Percentiles rank a stretch among this genome's conserved stretches.
phyloP scores from a whole-genome alignment of 2,797 vertebrate genomes.

The Orientallactaga sibirica region DNA sequence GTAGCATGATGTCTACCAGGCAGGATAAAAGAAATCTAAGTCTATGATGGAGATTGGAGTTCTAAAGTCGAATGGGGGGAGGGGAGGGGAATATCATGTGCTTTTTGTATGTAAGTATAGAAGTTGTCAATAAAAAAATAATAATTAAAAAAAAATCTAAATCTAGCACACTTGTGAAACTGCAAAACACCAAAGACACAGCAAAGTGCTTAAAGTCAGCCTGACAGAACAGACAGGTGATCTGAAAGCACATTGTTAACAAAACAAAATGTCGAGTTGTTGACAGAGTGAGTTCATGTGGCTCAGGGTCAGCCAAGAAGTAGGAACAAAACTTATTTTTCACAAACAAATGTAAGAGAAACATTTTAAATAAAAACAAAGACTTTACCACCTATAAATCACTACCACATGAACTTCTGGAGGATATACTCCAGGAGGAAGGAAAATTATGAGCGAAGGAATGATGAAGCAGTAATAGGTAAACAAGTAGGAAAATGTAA shows the following conservation, averaged over 20 bases:
- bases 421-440: not conserved
- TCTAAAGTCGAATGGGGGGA: too few species aligned
- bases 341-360: not conserved
- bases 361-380: conserved; percentile 6
- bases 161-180: not conserved
- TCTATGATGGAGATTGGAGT: not conserved
- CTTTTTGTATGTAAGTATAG: too few species aligned
- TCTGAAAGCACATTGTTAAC: too few species aligned
- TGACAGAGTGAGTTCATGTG: not conserved
- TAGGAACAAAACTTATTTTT: not conserved
- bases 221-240: not conserved
- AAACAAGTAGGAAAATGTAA: not conserved
- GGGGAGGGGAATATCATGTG: too few species aligned
- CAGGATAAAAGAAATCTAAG: not conserved
- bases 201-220: not conserved
- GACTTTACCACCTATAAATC: not conserved
- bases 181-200: not conserved
- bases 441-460: not conserved
- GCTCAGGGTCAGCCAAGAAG: not conserved
- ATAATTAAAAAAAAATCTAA: not conserved
- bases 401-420: not conserved
- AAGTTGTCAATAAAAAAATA: too few species aligned
- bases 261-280: not conserved
- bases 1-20: not conserved
- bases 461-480: not conserved